phyloP scores from a whole-genome alignment of 2,113 vertebrate genomes.

The Aleadryas rufinucha region DNA sequence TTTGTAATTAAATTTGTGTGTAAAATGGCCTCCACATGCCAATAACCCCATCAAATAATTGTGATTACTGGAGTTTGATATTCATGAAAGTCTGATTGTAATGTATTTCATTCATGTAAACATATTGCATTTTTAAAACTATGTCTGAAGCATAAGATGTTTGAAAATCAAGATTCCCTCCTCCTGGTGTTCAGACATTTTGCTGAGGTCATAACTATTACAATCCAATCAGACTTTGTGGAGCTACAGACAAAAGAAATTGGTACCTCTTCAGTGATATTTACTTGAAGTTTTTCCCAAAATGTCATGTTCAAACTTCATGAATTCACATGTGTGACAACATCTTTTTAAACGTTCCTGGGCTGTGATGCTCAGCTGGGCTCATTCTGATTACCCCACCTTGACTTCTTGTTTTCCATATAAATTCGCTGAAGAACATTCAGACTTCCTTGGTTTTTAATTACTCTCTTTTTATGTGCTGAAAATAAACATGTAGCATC shows the following conservation, averaged over 20 bases:
- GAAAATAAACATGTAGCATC: background rate
- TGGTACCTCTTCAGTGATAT: background rate
- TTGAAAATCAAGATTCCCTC: background rate
- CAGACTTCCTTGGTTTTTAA: background rate
- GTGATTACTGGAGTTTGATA: background rate
- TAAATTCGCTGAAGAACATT: background rate
- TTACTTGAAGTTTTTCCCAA: background rate
- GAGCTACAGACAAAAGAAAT: background rate
- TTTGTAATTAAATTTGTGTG: slow-evolving; percentile 21
- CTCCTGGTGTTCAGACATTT: background rate
- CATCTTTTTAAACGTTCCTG: background rate
- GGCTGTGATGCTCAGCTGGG: background rate
- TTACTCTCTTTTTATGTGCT: background rate
- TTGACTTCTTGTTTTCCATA: background rate
- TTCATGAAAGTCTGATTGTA: background rate
- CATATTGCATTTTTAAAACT: background rate
- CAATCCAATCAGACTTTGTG: background rate
- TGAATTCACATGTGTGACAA: background rate
- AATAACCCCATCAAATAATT: background rate
- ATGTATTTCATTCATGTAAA: background rate
- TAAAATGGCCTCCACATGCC: slow-evolving; percentile 30
- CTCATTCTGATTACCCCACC: background rate
- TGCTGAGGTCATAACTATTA: background rate
- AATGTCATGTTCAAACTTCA: background rate
- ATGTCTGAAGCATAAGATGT: background rate